These are phyloP conservation scores for Pempheris klunzingeri DNA, from an alignment of 2,797 vertebrate species.

Conservation along the genomic window DNA sequence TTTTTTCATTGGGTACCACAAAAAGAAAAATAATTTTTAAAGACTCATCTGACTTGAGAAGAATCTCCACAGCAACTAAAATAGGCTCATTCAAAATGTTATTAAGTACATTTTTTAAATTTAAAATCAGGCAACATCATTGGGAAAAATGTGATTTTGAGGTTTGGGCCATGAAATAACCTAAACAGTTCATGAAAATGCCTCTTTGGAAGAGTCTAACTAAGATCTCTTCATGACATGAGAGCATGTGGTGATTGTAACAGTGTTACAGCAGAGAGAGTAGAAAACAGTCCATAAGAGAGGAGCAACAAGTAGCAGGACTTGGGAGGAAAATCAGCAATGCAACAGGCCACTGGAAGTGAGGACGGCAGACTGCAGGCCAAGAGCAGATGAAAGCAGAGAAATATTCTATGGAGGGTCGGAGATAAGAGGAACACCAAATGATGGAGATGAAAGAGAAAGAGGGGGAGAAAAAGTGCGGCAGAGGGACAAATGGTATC, in stretches of 20 bases:
- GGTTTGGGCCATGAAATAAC: not conserved
- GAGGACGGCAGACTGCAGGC: conserved; percentile 16
- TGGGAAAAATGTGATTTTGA: not conserved
- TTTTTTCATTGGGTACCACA: not conserved
- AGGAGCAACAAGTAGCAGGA: conserved; percentile 12
- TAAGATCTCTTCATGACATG: conserved; percentile 5
- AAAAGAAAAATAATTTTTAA: not conserved
- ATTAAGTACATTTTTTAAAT: too few species aligned
- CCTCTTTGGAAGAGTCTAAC: conserved; percentile 18
- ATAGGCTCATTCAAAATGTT: not conserved
- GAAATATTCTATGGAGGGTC: conserved; percentile 38
- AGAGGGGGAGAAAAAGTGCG: not conserved
- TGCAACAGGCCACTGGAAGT: conserved; percentile 20
- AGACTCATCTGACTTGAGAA: not conserved
- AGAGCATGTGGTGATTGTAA: conserved; percentile 31
- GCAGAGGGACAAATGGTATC: conserved; percentile 4
- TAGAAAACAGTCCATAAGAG: conserved; percentile 18
- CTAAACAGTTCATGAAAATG: conserved; percentile 4
- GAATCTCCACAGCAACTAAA: not conserved
- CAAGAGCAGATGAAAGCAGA: conserved; percentile 63
- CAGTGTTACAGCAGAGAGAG: not conserved
- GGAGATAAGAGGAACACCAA: conserved; percentile 55
- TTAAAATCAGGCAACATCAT: not conserved
- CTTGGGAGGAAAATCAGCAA: conserved; percentile 45
- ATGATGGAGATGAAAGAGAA: conserved; percentile 61